Conservation (phyloP, 2,797 vertebrate species). For the Liparis tanakae region DNA sequence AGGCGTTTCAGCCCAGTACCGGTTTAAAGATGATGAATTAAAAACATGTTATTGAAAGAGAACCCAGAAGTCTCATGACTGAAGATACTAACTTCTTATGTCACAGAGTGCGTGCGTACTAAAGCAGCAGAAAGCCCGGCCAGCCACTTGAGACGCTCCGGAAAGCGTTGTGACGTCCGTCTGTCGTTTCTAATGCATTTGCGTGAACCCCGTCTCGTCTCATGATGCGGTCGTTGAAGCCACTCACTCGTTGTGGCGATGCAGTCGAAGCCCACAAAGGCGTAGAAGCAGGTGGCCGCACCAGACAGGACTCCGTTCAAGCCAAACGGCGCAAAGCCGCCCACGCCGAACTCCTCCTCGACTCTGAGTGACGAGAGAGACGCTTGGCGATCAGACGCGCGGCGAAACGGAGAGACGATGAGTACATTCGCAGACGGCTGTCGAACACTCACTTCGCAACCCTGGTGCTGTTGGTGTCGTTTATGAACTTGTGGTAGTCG, state of each 20-base stretch:
- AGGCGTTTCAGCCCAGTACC: not conserved
- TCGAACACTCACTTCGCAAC: conserved; percentile 37
- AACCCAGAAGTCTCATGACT: not conserved
- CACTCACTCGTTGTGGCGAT: conserved; percentile 95
- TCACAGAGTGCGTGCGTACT: not conserved
- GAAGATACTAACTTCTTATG: not conserved
- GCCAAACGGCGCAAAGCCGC: conserved; percentile 93
- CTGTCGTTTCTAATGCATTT: not conserved
- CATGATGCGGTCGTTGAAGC: not conserved
- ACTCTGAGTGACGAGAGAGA: conserved; percentile 45
- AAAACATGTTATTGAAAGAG: not conserved
- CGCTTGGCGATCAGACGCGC: not conserved
- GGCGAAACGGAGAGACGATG: not conserved
- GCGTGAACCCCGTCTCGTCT: not conserved
- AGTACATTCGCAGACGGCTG: not conserved
- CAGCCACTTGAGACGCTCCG: not conserved
- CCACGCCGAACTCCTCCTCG: conserved; percentile 80
- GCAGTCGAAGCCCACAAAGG: conserved; percentile 98
- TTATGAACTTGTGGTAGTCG: conserved; percentile 61
- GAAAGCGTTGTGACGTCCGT: not conserved
- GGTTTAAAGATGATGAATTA: not conserved
- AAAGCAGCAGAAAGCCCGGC: not conserved
- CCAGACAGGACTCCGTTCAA: conserved; percentile 88
- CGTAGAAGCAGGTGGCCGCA: conserved; percentile 97
- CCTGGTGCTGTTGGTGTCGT: conserved; percentile 32